These are phyloP conservation scores for Lymantria dispar DNA, from an alignment of 2,888 invertebrate genomes.

Conservation along the genomic window DNA sequence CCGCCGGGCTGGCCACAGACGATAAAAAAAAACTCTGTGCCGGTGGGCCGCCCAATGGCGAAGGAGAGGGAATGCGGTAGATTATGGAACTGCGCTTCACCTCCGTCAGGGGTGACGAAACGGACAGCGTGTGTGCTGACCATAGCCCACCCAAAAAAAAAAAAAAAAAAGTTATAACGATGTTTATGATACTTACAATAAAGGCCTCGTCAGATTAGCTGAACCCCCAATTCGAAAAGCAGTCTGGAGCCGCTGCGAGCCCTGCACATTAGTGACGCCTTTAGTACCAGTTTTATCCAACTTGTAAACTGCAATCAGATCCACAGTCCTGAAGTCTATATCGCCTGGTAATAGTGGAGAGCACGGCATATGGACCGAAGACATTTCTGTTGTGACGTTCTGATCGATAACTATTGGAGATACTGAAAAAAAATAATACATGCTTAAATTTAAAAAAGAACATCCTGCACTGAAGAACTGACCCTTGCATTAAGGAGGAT, in stretches of 20 bases:
- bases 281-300: conserved; percentile 85
- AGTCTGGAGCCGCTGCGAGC: conserved; percentile 89
- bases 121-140: too few relatives aligned
- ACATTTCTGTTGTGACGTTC: conserved; percentile 46
- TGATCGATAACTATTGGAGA: conserved; percentile 10
- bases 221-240: conserved; percentile 90
- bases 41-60: too few relatives aligned
- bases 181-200: conserved; percentile 84
- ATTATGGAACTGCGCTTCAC: too few relatives aligned
- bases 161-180: too few relatives aligned
- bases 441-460: neutral
- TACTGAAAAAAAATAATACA: neutral
- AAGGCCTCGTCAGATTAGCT: conserved; percentile 87
- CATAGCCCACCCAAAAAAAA: too few relatives aligned
- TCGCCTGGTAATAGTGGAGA: conserved; percentile 83
- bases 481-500: too few relatives aligned
- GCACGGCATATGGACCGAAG: conserved; percentile 45
- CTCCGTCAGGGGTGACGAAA: too few relatives aligned
- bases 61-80: too few relatives aligned
- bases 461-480: too few relatives aligned
- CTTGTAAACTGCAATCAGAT: conserved; percentile 90
- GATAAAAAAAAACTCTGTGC: too few relatives aligned
- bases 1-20: too few relatives aligned
- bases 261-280: conserved; percentile 87
- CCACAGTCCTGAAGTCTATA: conserved; percentile 90